phyloP scores from a whole-genome alignment of 2,113 vertebrate species.

The Planiliza haematocheilus region DNA sequence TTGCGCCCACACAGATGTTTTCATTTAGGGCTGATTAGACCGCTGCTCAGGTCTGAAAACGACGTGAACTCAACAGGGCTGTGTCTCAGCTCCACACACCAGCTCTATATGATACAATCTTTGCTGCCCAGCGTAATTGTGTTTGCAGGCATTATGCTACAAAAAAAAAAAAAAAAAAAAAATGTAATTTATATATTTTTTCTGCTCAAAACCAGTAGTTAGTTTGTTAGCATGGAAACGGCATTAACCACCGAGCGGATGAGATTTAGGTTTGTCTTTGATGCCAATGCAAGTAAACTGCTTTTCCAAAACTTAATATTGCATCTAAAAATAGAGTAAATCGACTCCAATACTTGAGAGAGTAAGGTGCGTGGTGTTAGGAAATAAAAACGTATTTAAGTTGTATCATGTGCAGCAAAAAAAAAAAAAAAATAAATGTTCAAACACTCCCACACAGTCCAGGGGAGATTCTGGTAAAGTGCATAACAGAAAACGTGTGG shows the following conservation, averaged over 20 bases:
- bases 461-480: not conserved
- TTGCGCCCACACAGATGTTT: conserved; percentile 14
- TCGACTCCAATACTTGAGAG: not conserved
- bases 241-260: too few relatives aligned
- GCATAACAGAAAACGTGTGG: not conserved
- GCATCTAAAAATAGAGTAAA: not conserved
- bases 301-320: too few relatives aligned
- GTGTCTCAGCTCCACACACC: not conserved
- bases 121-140: not conserved
- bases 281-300: too few relatives aligned
- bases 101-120: not conserved
- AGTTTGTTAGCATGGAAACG: too few relatives aligned
- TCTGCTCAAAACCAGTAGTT: too few relatives aligned
- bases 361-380: not conserved
- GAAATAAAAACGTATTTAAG: not conserved
- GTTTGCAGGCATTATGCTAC: too few relatives aligned
- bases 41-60: not conserved
- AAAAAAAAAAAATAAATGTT: not conserved
- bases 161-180: too few relatives aligned
- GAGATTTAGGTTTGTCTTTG: too few relatives aligned
- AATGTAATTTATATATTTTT: too few relatives aligned
- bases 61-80: not conserved
- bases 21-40: conserved; percentile 25
- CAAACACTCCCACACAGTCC: not conserved
- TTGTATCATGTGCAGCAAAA: not conserved